A percentile compares a stretch with the other conserved stretches of the same genome.
phyloP scores from a whole-genome alignment of 1,140 invertebrate genomes.

The Anastatus disparis region DNA sequence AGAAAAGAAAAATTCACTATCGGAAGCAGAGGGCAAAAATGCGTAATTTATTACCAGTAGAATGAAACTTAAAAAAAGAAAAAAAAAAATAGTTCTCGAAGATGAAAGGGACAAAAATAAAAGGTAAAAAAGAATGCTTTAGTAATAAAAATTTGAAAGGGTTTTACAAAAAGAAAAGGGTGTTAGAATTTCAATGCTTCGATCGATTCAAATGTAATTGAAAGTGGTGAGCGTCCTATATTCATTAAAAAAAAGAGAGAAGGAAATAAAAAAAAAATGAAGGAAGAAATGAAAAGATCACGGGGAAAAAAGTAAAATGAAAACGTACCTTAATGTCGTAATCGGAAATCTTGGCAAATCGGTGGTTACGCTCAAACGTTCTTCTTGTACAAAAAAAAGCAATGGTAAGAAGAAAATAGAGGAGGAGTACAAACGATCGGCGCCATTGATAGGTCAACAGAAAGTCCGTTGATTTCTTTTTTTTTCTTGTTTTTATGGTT shows the following conservation, averaged over 20 bases:
- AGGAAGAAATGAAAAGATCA: neutral
- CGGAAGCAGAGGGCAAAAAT: neutral
- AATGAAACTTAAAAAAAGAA: neutral
- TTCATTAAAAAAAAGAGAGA: no score
- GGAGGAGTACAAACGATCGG: neutral
- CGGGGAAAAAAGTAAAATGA: neutral
- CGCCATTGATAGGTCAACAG: no score
- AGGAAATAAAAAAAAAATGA: neutral
- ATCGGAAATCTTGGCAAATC: no score
- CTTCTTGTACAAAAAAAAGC: no score
- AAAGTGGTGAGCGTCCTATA: neutral
- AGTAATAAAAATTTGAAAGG: no score
- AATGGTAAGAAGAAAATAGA: neutral
- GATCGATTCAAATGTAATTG: neutral
- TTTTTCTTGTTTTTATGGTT: no score
- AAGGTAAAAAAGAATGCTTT: no score
- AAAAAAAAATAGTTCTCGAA: neutral
- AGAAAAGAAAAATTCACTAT: neutral
- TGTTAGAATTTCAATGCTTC: neutral
- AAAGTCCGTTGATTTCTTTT: no score
- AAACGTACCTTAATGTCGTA: no score
- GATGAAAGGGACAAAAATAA: no score
- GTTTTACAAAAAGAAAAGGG: neutral
- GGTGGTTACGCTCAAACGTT: no score
- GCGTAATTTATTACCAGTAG: slow-evolving; percentile 16